Evolutionary conservation across 2,888 invertebrate species (phyloP).

Genomic region (Scaptodrosophila latifasciaeformis): DNA sequence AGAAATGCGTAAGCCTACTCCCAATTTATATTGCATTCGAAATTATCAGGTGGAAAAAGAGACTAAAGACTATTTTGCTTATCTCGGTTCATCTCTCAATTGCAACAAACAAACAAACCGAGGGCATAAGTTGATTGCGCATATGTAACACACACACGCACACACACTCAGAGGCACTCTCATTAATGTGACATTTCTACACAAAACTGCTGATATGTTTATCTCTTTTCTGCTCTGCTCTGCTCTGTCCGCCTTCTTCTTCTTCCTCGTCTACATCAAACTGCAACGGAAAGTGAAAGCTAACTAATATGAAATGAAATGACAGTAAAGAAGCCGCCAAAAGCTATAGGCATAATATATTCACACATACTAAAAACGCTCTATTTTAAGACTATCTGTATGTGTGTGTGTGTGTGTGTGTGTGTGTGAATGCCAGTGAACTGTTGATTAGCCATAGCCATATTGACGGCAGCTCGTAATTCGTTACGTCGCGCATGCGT

Average conservation of each 20-base stretch:
- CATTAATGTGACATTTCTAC: background rate
- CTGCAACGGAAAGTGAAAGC: constrained; percentile 18
- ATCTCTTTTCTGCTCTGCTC: background rate
- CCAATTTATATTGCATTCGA: background rate
- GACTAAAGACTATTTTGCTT: too few species aligned
- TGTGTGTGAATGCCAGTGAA: background rate
- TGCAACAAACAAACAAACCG: too few species aligned
- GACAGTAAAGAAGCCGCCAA: background rate
- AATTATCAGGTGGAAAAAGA: background rate
- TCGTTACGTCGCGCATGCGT: background rate
- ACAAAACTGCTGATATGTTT: background rate
- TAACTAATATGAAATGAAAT: background rate
- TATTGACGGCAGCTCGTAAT: background rate
- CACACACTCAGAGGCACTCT: too few species aligned
- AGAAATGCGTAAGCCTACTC: background rate
- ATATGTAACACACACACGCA: too few species aligned
- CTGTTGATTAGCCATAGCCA: background rate
- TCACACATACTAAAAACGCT: background rate
- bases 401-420: too few species aligned
- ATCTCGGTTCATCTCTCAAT: too few species aligned
- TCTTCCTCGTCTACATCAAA: background rate
- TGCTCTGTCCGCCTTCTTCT: background rate
- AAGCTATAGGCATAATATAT: background rate
- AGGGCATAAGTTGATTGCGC: too few species aligned
- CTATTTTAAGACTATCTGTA: too few species aligned